Percentiles rank a stretch among this genome's conserved stretches.
Conservation (phyloP, 2,797 vertebrate genomes). For the Toxotes lorentzi region DNA sequence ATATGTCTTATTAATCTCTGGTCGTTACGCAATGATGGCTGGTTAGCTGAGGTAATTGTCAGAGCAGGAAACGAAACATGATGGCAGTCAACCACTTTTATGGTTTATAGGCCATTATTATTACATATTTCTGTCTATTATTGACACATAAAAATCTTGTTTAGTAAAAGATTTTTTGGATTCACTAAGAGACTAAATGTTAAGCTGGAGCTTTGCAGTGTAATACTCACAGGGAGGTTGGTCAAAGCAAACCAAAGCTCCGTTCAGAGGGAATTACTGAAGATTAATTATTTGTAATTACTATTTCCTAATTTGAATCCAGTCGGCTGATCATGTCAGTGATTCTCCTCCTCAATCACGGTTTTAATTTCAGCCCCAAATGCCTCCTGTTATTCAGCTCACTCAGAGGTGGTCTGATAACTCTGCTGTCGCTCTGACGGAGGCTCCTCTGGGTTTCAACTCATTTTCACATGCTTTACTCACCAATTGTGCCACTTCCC, state of each 20-base stretch:
- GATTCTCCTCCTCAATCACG: conserved; percentile 52
- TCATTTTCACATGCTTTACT: conserved; percentile 64
- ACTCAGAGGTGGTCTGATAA: conserved; percentile 60
- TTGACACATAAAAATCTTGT: not conserved
- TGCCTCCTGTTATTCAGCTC: conserved; percentile 45
- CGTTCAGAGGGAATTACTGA: conserved; percentile 47
- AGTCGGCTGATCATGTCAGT: conserved; percentile 58
- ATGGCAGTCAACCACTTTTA: not conserved
- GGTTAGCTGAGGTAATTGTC: conserved; percentile 10
- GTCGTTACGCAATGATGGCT: not conserved
- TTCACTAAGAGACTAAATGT: conserved; percentile 16
- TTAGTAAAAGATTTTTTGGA: not conserved
- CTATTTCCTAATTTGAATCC: conserved; percentile 68
- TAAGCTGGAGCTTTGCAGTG: conserved; percentile 25
- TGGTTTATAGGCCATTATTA: not conserved
- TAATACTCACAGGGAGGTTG: conserved; percentile 15
- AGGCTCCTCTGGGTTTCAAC: conserved; percentile 57
- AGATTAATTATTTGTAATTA: conserved; percentile 71
- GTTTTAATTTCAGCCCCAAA: conserved; percentile 66
- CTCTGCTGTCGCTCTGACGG: conserved; percentile 19
- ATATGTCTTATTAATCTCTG: conserved; percentile 3
- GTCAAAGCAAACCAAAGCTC: conserved; percentile 35
- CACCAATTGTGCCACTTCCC: conserved; percentile 52
- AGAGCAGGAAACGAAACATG: not conserved
- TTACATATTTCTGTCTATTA: not conserved